Evolutionary conservation across 2,888 invertebrate species (phyloP).

Genomic region (Tenthredo livida): DNA sequence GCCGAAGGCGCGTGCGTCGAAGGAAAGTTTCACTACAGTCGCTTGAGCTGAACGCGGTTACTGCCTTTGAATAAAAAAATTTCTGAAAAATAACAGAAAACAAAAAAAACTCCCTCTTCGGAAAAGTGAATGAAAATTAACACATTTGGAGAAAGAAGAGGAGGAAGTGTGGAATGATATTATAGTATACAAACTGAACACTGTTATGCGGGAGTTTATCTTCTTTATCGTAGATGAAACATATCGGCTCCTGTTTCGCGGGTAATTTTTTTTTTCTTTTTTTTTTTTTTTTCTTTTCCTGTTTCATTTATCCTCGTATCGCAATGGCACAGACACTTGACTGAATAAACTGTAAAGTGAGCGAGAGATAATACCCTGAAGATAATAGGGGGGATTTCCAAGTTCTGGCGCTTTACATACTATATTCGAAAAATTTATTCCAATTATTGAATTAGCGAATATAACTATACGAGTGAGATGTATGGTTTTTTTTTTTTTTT

Average conservation of each 20-base stretch:
- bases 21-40: slow-evolving; percentile 31
- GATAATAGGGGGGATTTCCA: slow-evolving; percentile 1
- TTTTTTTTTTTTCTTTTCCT: not conserved
- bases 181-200: not conserved
- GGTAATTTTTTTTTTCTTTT: slow-evolving; percentile 33
- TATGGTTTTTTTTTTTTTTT: too few relatives aligned
- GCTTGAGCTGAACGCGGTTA: not conserved
- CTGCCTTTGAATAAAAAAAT: not conserved
- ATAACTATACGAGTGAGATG: not conserved
- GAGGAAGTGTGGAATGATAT: not conserved
- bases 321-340: slow-evolving; percentile 33
- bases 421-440: not conserved
- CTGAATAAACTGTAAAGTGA: slow-evolving; percentile 37
- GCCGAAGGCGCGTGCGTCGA: slow-evolving; percentile 41
- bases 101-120: not conserved
- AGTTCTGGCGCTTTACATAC: not conserved
- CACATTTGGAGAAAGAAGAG: not conserved
- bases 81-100: not conserved
- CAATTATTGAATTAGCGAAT: not conserved
- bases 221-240: not conserved
- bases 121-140: slow-evolving; percentile 30
- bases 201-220: not conserved
- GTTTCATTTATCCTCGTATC: not conserved
- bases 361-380: not conserved
- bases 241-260: slow-evolving; percentile 18